Conservation (phyloP, 2,797 vertebrate species). For the Macrochelys suwanniensis region DNA sequence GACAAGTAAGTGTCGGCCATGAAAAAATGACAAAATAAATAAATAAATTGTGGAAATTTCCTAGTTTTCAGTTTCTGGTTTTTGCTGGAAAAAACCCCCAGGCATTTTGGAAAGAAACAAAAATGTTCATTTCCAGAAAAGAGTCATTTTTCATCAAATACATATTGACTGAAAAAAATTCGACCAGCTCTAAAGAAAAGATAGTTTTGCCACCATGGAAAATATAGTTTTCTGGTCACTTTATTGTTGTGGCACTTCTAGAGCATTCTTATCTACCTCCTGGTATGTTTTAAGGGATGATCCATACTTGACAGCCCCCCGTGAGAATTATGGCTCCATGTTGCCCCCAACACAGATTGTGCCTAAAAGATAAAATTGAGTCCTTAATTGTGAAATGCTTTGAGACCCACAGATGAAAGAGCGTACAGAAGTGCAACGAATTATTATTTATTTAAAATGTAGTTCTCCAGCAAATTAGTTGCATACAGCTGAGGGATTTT, state of each 20-base stretch:
- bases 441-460: neutral
- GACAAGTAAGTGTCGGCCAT: neutral
- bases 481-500: neutral
- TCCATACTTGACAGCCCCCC: neutral
- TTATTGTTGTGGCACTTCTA: neutral
- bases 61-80: rapidly evolving
- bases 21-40: neutral
- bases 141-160: neutral
- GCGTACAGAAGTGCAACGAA: neutral
- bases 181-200: neutral
- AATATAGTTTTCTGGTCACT: neutral
- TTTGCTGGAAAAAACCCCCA: neutral
- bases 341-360: neutral
- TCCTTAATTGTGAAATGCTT: neutral
- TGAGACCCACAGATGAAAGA: neutral
- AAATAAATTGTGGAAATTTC: neutral
- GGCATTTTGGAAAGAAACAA: neutral
- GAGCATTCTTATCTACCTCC: neutral
- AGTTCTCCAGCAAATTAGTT: neutral
- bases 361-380: neutral
- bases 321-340: neutral
- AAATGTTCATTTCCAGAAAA: neutral
- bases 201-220: neutral
- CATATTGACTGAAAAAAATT: neutral
- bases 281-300: neutral